Evolutionary conservation across 2,113 vertebrate genomes (phyloP).

Genomic region (Nematolebias whitei): DNA sequence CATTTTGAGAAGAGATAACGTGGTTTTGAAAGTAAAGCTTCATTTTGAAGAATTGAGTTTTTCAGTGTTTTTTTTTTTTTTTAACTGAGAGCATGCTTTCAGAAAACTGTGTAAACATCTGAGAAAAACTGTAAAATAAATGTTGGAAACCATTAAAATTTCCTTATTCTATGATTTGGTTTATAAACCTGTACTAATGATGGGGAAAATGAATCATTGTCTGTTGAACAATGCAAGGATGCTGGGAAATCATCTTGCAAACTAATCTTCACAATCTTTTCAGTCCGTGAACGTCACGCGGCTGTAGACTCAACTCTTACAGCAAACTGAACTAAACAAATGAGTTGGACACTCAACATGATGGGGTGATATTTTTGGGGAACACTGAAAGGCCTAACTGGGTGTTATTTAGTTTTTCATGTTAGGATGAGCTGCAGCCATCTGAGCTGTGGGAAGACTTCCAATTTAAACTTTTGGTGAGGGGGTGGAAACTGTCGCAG

Average conservation of each 20-base stretch:
- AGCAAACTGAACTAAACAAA: conserved; percentile 16
- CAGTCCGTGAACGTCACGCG: conserved; percentile 32
- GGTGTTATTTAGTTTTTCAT: conserved; percentile 8
- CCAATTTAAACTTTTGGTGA: conserved; percentile 43
- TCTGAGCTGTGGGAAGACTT: conserved; percentile 39
- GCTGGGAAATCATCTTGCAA: conserved; percentile 6
- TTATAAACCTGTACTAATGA: conserved; percentile 51
- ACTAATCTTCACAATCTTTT: conserved; percentile 2
- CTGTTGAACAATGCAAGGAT: neutral
- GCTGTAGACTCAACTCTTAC: conserved; percentile 16
- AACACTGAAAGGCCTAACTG: conserved; percentile 29
- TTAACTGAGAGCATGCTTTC: too few relatives aligned
- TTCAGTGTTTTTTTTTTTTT: too few relatives aligned
- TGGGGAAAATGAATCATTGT: conserved; percentile 40
- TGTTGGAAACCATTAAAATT: too few relatives aligned
- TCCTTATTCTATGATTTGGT: conserved; percentile 59
- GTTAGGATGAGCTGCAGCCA: conserved; percentile 1
- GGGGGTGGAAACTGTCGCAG: conserved; percentile 55
- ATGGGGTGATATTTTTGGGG: neutral
- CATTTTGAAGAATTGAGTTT: too few relatives aligned
- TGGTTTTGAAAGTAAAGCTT: too few relatives aligned
- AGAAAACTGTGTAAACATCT: too few relatives aligned
- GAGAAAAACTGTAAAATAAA: too few relatives aligned
- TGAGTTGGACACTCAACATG: neutral
- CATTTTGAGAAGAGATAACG: too few relatives aligned